phyloP scores from a whole-genome alignment of 2,113 vertebrate species.

The Rhinolophus ferrumequinum region DNA sequence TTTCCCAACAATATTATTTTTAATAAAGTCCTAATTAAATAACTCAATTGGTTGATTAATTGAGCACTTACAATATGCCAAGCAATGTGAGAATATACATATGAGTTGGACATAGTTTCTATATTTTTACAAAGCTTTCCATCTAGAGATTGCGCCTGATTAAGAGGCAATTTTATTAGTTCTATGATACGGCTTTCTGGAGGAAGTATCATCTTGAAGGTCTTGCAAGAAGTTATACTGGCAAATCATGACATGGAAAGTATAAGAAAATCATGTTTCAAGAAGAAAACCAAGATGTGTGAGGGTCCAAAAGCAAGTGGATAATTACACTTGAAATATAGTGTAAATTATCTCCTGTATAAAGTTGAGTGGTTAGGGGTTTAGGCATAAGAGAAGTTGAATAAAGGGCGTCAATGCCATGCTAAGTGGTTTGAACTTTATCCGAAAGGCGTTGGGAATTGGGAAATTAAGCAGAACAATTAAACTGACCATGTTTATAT shows the following conservation, averaged over 20 bases:
- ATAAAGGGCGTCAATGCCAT: background rate
- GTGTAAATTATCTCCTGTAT: background rate
- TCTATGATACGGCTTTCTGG: background rate
- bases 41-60: background rate
- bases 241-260: background rate
- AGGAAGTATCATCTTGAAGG: background rate
- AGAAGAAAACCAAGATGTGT: background rate
- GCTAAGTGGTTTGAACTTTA: slow-evolving; percentile 14
- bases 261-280: background rate
- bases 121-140: background rate
- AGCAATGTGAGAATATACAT: background rate
- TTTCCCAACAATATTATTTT: slow-evolving; percentile 1
- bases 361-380: background rate
- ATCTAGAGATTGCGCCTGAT: background rate
- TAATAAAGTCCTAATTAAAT: background rate
- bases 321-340: background rate
- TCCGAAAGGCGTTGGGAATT: background rate
- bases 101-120: background rate
- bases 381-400: background rate
- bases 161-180: background rate
- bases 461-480: background rate
- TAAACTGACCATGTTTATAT: slow-evolving; percentile 2
- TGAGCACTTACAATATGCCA: background rate
- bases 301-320: background rate
- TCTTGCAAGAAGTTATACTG: background rate